Evolutionary conservation across 2,113 vertebrate species (phyloP).

Genomic region (Mirza zaza): DNA sequence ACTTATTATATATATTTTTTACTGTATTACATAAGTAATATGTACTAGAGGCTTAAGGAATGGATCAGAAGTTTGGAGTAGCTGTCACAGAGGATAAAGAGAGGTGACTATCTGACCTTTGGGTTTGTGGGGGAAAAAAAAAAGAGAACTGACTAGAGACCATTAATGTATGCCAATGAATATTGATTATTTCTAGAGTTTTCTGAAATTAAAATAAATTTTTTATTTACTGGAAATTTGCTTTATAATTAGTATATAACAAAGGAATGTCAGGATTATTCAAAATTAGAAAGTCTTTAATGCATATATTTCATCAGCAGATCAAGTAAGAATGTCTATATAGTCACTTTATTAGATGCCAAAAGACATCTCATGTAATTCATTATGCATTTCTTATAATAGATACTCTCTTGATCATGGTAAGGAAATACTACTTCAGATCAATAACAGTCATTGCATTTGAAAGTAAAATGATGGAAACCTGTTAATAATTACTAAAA

Average conservation of each 20-base stretch:
- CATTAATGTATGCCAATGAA: not conserved
- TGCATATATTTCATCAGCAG: slow-evolving; percentile 26
- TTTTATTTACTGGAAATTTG: slow-evolving; percentile 3
- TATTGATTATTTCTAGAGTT: slow-evolving; percentile 30
- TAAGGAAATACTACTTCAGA: slow-evolving; percentile 55
- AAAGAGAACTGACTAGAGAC: not conserved
- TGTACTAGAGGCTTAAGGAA: not conserved
- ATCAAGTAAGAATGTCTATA: not conserved
- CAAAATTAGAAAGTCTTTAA: slow-evolving; percentile 35
- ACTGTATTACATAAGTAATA: not conserved
- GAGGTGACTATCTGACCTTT: not conserved
- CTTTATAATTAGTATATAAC: not conserved
- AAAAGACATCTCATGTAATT: slow-evolving; percentile 45
- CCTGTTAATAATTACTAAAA: slow-evolving; percentile 56
- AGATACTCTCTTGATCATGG: slow-evolving; percentile 52
- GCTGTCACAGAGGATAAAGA: slow-evolving; percentile 12
- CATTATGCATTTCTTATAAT: slow-evolving; percentile 40
- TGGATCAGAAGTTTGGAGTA: slow-evolving; percentile 31
- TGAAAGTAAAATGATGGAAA: slow-evolving; percentile 57
- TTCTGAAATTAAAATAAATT: not conserved
- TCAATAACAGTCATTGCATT: slow-evolving; percentile 50
- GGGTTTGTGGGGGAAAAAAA: too few relatives aligned
- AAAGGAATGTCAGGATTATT: not conserved
- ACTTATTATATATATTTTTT: slow-evolving; percentile 6
- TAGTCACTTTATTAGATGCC: slow-evolving; percentile 31